These are phyloP conservation scores for Narcine bancroftii DNA, from an alignment of 2,113 vertebrate species.

Conservation along the genomic window DNA sequence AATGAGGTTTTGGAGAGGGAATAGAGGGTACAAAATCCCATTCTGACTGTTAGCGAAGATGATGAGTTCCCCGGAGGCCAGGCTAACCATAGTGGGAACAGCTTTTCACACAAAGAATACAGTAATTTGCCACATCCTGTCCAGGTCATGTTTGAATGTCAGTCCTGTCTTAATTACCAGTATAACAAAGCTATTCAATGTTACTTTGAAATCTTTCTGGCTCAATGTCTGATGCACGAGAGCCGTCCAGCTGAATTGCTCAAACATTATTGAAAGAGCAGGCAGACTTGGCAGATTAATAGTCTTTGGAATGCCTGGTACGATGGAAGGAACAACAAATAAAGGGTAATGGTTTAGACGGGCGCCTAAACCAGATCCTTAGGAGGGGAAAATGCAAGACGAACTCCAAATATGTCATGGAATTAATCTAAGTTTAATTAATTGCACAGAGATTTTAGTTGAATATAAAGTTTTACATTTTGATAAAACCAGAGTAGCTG, in stretches of 20 bases:
- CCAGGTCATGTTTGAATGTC: constrained; percentile 64
- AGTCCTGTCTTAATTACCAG: constrained; percentile 78
- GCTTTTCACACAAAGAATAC: constrained; percentile 72
- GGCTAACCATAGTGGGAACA: constrained; percentile 68
- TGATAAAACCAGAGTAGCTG: neutral
- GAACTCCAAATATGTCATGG: constrained; percentile 19
- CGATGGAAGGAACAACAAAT: constrained; percentile 51
- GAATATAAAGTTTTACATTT: neutral
- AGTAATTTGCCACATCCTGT: constrained; percentile 79
- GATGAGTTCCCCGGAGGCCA: constrained; percentile 79
- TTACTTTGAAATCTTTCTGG: constrained; percentile 46
- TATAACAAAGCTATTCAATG: constrained; percentile 66
- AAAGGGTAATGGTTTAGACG: constrained; percentile 50
- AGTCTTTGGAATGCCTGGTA: constrained; percentile 46
- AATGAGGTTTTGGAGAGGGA: constrained; percentile 59
- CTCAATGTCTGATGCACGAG: constrained; percentile 41
- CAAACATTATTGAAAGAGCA: constrained; percentile 31
- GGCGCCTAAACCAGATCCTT: constrained; percentile 48
- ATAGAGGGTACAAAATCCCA: constrained; percentile 77
- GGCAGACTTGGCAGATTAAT: constrained; percentile 40
- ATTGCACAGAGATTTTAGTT: neutral
- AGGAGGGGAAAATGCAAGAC: constrained; percentile 27
- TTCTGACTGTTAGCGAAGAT: constrained; percentile 90
- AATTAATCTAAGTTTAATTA: neutral
- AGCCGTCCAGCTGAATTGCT: constrained; percentile 41